These are phyloP conservation scores for Mobula hypostoma DNA, from an alignment of 2,113 vertebrate species.

Conservation along the genomic window DNA sequence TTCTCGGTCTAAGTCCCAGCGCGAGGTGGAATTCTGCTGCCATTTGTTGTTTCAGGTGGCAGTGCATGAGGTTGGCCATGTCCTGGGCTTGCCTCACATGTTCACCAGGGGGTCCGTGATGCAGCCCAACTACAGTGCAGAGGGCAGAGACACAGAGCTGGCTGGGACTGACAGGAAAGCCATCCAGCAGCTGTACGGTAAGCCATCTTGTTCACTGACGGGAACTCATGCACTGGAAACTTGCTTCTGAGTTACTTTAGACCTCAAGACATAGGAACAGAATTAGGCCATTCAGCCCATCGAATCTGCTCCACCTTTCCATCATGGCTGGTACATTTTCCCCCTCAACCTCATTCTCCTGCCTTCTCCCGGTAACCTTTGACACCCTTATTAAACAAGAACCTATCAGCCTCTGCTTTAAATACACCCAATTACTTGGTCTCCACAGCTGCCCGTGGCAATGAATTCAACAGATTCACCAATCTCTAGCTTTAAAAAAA, in stretches of 20 bases:
- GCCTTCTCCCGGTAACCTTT: too few species aligned
- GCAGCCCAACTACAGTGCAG: constrained; percentile 43
- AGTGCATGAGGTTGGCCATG: constrained; percentile 44
- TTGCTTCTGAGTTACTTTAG: not conserved
- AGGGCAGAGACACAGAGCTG: constrained; percentile 41
- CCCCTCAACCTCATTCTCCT: too few species aligned
- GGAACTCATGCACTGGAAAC: not conserved
- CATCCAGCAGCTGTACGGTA: constrained; percentile 41
- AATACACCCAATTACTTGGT: too few species aligned
- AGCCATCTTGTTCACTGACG: not conserved
- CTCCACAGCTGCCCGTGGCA: too few species aligned
- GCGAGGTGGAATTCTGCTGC: not conserved
- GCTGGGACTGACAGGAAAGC: constrained; percentile 38
- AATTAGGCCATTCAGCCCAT: too few species aligned
- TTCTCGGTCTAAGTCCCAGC: not conserved
- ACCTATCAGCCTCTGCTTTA: too few species aligned
- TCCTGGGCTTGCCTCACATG: constrained; percentile 43
- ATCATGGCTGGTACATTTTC: too few species aligned
- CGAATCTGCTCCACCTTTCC: too few species aligned
- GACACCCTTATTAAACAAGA: too few species aligned
- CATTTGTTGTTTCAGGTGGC: constrained; percentile 38
- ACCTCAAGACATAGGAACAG: too few species aligned
- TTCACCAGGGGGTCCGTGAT: constrained; percentile 47
- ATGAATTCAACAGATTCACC: too few species aligned
- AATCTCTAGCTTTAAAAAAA: too few species aligned